phyloP scores from a whole-genome alignment of 1,140 invertebrate species.

The Lethrus apterus region DNA sequence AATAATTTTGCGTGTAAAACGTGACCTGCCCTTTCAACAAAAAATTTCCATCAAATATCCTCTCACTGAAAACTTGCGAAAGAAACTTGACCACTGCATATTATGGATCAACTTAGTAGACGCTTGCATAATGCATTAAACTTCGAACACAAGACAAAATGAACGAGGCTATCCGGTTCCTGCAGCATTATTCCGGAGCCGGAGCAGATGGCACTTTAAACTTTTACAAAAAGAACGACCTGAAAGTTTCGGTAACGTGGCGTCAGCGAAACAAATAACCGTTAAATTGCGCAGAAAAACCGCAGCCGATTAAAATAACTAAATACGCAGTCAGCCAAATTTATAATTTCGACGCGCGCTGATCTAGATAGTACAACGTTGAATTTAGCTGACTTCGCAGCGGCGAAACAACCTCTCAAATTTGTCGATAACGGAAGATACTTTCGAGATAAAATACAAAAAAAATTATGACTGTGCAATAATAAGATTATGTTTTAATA shows the following conservation, averaged over 20 bases:
- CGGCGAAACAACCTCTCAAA: conserved; percentile 25
- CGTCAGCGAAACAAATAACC: conserved; percentile 15
- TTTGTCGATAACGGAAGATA: conserved; percentile 25
- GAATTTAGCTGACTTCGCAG: conserved; percentile 24
- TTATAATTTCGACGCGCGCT: conserved; percentile 24
- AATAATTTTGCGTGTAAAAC: too few relatives aligned
- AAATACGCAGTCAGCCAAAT: conserved; percentile 25
- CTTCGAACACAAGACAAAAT: conserved; percentile 16
- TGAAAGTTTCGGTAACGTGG: conserved; percentile 14
- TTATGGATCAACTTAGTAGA: conserved; percentile 17
- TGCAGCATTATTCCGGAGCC: too few relatives aligned
- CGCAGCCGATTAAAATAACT: conserved; percentile 15
- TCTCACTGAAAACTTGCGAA: too few relatives aligned
- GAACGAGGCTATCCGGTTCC: too few relatives aligned
- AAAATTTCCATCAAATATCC: too few relatives aligned
- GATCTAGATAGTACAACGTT: conserved; percentile 24
- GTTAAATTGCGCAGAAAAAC: conserved; percentile 8
- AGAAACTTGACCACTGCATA: conserved; percentile 16
- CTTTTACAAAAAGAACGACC: too few relatives aligned
- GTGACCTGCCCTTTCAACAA: too few relatives aligned
- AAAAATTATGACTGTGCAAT: too few relatives aligned
- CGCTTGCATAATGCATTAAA: conserved; percentile 22
- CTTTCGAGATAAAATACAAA: too few relatives aligned
- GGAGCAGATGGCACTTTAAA: too few relatives aligned
- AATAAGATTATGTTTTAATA: too few relatives aligned